phyloP scores from a whole-genome alignment of 2,113 vertebrate species.

The Herpetotheres cachinnans region DNA sequence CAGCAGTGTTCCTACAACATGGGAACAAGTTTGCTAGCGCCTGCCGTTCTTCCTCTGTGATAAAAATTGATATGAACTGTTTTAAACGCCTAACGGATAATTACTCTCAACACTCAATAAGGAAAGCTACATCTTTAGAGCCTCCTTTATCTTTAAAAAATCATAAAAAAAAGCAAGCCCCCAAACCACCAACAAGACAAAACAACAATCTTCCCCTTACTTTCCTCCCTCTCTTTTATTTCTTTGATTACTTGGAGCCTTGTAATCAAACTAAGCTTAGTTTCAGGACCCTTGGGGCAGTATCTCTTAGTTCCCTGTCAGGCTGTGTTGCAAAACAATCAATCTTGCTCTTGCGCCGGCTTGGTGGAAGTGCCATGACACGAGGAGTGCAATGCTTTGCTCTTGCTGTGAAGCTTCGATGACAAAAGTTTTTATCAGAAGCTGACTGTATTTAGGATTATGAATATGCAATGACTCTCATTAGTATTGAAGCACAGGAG shows the following conservation, averaged over 20 bases:
- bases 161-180: background rate
- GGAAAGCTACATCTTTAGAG: constrained; percentile 47
- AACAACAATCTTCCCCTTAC: background rate
- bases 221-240: constrained; percentile 63
- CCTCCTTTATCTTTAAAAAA: constrained; percentile 71
- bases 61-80: constrained; percentile 73
- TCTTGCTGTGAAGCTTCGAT: constrained; percentile 77
- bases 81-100: constrained; percentile 73
- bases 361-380: constrained; percentile 79
- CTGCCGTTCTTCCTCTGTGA: constrained; percentile 65
- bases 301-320: constrained; percentile 89
- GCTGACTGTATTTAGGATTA: constrained; percentile 84
- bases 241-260: constrained; percentile 86
- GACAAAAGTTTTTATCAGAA: constrained; percentile 85
- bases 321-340: constrained; percentile 91
- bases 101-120: constrained; percentile 65
- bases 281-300: constrained; percentile 84
- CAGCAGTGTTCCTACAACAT: constrained; percentile 59
- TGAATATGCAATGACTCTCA: constrained; percentile 88
- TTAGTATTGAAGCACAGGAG: constrained; percentile 84
- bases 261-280: constrained; percentile 90
- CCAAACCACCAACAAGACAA: background rate
- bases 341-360: constrained; percentile 83
- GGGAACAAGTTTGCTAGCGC: constrained; percentile 75
- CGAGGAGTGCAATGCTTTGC: constrained; percentile 70